A percentile compares a stretch with the other conserved stretches of the same genome.
Conservation (phyloP, 2,797 vertebrate species). For the Naso thynnoides region DNA sequence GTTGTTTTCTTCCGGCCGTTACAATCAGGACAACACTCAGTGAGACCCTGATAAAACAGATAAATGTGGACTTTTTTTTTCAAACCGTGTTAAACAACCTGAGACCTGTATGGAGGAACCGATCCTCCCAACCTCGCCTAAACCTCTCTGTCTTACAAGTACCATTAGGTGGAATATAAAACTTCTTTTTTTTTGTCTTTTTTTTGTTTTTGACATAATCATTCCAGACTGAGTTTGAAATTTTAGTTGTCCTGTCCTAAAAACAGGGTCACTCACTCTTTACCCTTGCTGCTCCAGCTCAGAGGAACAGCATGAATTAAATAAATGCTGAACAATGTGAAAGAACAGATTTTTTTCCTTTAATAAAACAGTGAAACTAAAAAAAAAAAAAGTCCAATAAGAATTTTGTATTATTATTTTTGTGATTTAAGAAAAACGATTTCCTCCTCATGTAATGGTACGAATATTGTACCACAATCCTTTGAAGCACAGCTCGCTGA, state of each 20-base stretch:
- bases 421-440: no score
- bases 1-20: background rate
- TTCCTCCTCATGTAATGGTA: background rate
- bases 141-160: background rate
- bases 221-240: background rate
- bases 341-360: background rate
- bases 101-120: constrained; percentile 33
- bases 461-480: background rate
- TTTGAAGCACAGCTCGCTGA: background rate
- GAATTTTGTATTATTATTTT: no score
- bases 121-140: background rate
- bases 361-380: background rate
- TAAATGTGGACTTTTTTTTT: constrained; percentile 33
- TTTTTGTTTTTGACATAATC: background rate
- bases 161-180: background rate
- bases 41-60: background rate
- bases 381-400: no score
- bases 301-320: background rate
- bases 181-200: no score
- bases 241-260: no score
- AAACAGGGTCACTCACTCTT: no score
- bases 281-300: background rate
- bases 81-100: constrained; percentile 17
- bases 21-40: background rate
- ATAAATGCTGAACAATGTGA: background rate